Evolutionary conservation across 2,113 vertebrate genomes (phyloP).

Genomic region (Ancistrus triradiatus): DNA sequence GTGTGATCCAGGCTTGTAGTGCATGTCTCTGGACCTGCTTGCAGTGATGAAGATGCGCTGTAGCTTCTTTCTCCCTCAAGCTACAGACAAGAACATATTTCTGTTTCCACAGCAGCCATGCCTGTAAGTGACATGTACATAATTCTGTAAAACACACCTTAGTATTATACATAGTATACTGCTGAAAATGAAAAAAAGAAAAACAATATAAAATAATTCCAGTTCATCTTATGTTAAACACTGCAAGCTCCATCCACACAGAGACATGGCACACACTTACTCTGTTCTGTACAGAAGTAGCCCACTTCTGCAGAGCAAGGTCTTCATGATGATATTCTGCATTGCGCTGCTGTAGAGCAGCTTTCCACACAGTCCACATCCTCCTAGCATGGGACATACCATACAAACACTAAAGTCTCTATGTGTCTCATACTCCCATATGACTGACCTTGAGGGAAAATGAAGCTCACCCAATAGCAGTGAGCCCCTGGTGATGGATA

Average conservation of each 20-base stretch:
- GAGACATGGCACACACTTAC: slow-evolving; percentile 60
- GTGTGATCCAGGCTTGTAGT: slow-evolving; percentile 67
- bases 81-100: slow-evolving; percentile 47
- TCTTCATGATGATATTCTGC: slow-evolving; percentile 50
- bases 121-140: slow-evolving; percentile 58
- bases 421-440: background rate
- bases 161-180: background rate
- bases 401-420: slow-evolving; percentile 2
- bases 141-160: background rate
- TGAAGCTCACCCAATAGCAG: slow-evolving; percentile 65
- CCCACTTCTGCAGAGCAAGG: slow-evolving; percentile 66
- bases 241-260: background rate
- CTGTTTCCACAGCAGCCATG: slow-evolving; percentile 76
- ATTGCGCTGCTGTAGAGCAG: slow-evolving; percentile 45
- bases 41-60: slow-evolving; percentile 59
- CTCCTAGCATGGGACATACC: slow-evolving; percentile 57
- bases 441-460: background rate
- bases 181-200: background rate
- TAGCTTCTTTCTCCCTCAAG: slow-evolving; percentile 58
- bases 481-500: slow-evolving; percentile 60
- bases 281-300: slow-evolving; percentile 63
- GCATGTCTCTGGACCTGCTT: slow-evolving; percentile 53
- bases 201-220: too few relatives aligned
- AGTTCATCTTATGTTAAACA: background rate
- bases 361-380: slow-evolving; percentile 74